Base-by-base conservation (phyloP, 1,140 invertebrate genomes). In the Scaptodrosophila lebanonensis region DNA sequence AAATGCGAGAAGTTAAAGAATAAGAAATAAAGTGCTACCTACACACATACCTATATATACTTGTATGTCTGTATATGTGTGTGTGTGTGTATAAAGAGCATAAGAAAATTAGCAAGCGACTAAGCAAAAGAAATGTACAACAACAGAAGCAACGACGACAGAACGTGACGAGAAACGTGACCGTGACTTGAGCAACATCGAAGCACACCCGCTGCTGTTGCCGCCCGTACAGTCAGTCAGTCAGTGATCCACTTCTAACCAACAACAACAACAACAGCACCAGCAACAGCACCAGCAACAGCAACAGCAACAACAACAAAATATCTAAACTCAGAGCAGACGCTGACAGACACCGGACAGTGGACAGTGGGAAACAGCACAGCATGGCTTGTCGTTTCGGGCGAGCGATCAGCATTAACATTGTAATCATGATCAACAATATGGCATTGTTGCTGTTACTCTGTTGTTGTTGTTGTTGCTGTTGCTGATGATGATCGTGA, bases 151-250 rank as follows among this genome's bases (percentile, higher is more conserved):
- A 64, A 39, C 43, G 47, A 44, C 33, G 50, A 39, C 32, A 58
- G 66, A 82, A 82, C 75, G 76, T 82, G 75, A 82, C 70, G 53
- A 54, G 62, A 82, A 82, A 82, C 75, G 75, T 82, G 75, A 82
- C 75, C 76, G 69, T 82, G 75, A 82, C 76, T 82, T 60, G 54
- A 40, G 50, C 43, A n/a, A n/a, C n/a, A n/a, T n/a, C n/a, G n/a
- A n/a, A n/a, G n/a, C n/a, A n/a, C n/a, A n/a, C 60, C 47, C 27
- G 9, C 22, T 43, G 13, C 39, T 4, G 6, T 8, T 15, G 49
- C 29, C 32, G 29, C 36, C 32, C 36, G 5, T 11, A 59, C 20
- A 52, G 42, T 48, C 22, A 29, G 52, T 20, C 39, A 5, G 25
- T 30, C 15, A 7, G 8, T 58, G 60, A 53, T 63, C 60, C 16